phyloP scores from a whole-genome alignment of 2,113 vertebrate species.

The Cynocephalus volans region DNA sequence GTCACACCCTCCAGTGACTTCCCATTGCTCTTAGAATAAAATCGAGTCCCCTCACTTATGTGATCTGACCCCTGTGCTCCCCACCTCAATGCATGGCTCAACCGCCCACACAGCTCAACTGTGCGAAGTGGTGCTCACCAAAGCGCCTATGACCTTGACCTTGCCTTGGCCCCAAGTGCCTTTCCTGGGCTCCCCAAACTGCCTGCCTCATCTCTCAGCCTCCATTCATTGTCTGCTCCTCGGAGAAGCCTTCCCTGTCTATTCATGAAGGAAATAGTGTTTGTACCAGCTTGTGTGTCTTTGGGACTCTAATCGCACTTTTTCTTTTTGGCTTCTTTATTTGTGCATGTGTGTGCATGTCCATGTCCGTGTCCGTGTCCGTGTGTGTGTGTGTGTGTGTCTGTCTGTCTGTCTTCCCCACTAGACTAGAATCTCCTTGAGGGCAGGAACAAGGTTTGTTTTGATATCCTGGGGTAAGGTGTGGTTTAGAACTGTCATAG shows the following conservation, averaged over 20 bases:
- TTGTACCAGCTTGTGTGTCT: no score
- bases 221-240: accelerated
- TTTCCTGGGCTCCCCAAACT: background rate
- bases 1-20: background rate
- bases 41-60: accelerated
- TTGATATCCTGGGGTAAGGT: background rate
- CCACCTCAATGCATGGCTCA: background rate
- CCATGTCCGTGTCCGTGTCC: background rate
- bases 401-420: background rate
- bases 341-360: background rate
- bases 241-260: no score
- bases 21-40: background rate
- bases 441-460: background rate
- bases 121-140: background rate
- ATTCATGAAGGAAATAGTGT: background rate
- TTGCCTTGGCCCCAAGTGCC: background rate
- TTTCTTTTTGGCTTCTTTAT: accelerated
- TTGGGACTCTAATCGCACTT: background rate
- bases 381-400: background rate
- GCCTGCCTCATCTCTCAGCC: background rate
- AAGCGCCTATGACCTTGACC: accelerated
- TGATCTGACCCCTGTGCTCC: no score
- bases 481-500: background rate
- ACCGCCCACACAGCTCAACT: accelerated
- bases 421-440: background rate